A percentile compares a stretch with the other conserved stretches of the same genome.
These are phyloP conservation scores for Pheosia gnoma DNA, from an alignment of 2,888 invertebrate genomes.

Conservation along the genomic window DNA sequence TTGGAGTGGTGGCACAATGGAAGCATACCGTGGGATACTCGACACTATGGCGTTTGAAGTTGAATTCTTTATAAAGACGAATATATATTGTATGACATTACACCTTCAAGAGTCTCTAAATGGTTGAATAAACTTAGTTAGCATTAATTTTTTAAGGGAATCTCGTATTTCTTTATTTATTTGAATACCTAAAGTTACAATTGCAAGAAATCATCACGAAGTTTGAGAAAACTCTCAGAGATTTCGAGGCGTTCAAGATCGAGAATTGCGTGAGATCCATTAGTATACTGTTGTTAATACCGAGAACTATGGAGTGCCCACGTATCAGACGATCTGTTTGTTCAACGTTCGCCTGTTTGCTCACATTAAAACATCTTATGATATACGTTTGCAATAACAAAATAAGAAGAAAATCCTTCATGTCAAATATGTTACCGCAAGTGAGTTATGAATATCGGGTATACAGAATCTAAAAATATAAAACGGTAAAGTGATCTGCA, in stretches of 20 bases:
- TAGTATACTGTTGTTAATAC: conserved; percentile 45
- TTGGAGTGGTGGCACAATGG: conserved; percentile 31
- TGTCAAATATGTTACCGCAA: background rate
- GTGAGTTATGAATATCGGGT: background rate
- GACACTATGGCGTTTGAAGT: conserved; percentile 14
- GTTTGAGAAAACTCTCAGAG: too few species aligned
- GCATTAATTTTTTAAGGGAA: background rate
- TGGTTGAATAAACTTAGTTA: background rate
- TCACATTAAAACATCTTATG: conserved; percentile 7
- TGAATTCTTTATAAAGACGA: conserved; percentile 26
- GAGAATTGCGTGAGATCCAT: conserved; percentile 24
- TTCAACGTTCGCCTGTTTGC: conserved; percentile 27
- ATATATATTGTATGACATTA: background rate
- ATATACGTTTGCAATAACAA: background rate
- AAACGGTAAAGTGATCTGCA: too few species aligned
- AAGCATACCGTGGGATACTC: conserved; percentile 19
- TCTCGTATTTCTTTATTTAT: too few species aligned
- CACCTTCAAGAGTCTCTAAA: background rate
- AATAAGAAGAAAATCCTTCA: background rate
- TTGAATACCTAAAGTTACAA: too few species aligned
- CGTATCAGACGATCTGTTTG: conserved; percentile 41
- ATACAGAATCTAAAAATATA: too few species aligned
- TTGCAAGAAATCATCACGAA: too few species aligned
- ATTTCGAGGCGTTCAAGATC: conserved; percentile 10
- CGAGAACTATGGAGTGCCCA: conserved; percentile 52